phyloP scores from a whole-genome alignment of 35 echinoderm and acorn worm genomes.

The Apostichopus californicus region DNA sequence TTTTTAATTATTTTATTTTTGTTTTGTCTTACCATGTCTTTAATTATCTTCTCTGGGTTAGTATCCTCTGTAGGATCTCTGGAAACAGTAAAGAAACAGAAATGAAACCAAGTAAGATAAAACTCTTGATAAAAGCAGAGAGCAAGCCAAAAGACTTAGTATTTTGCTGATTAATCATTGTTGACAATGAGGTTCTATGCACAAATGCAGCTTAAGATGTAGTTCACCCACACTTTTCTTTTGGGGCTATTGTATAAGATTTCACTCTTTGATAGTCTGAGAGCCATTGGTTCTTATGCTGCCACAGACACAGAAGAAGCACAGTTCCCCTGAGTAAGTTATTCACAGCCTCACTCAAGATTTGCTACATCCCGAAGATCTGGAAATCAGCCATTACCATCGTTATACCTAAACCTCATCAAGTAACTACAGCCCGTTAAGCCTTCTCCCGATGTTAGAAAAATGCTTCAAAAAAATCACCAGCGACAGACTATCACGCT shows the following conservation, averaged over 20 bases:
- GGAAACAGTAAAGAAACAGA: constrained; percentile 7
- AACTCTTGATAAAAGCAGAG: too few relatives aligned
- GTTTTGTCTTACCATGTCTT: constrained; percentile 54
- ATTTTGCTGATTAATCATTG: too few relatives aligned
- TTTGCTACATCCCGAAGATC: background rate
- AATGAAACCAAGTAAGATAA: background rate
- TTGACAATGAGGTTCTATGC: too few relatives aligned
- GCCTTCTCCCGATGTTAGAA: background rate
- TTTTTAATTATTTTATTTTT: too few relatives aligned
- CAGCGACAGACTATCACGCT: background rate
- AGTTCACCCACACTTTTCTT: too few relatives aligned
- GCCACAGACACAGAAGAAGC: too few relatives aligned
- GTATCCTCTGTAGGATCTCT: constrained; percentile 38
- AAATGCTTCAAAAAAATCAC: background rate
- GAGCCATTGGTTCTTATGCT: background rate
- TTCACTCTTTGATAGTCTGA: too few relatives aligned
- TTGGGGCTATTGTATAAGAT: too few relatives aligned
- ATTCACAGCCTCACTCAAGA: background rate
- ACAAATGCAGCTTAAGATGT: too few relatives aligned
- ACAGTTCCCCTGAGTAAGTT: too few relatives aligned
- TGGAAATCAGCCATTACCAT: background rate
- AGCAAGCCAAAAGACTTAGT: too few relatives aligned
- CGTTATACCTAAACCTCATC: background rate
- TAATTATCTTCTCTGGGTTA: constrained; percentile 52
- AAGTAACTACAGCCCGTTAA: background rate